phyloP scores from a whole-genome alignment of 2,797 vertebrate genomes.

The Hyperoplus immaculatus region DNA sequence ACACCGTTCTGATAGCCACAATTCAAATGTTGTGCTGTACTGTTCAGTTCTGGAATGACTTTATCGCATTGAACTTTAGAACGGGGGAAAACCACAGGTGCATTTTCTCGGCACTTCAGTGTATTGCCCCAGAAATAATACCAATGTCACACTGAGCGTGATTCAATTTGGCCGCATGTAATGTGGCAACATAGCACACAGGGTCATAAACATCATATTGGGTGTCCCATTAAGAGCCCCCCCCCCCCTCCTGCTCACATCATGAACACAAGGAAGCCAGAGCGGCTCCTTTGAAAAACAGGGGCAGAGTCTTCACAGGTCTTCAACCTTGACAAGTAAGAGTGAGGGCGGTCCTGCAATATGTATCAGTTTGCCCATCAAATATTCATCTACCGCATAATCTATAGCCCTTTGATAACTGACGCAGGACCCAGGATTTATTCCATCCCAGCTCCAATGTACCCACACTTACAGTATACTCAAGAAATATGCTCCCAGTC shows the following conservation, averaged over 20 bases:
- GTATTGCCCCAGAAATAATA: slow-evolving; percentile 48
- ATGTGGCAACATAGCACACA: slow-evolving; percentile 28
- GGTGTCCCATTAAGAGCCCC: slow-evolving; percentile 17
- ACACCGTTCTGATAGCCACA: slow-evolving; percentile 27
- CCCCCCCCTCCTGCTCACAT: background rate
- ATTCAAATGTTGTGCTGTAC: slow-evolving; percentile 50
- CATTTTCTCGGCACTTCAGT: slow-evolving; percentile 26
- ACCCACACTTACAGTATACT: background rate
- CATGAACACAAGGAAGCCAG: slow-evolving; percentile 22
- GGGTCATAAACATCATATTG: slow-evolving; percentile 49
- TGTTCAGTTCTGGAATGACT: slow-evolving; percentile 47
- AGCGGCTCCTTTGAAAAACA: slow-evolving; percentile 18
- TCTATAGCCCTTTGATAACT: slow-evolving; percentile 64
- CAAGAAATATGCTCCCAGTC: background rate
- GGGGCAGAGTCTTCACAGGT: slow-evolving; percentile 13
- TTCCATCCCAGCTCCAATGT: slow-evolving; percentile 33
- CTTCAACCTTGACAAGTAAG: slow-evolving; percentile 43
- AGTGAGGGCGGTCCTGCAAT: slow-evolving; percentile 16
- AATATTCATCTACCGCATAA: slow-evolving; percentile 75
- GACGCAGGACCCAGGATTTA: slow-evolving; percentile 59
- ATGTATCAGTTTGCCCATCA: slow-evolving; percentile 49
- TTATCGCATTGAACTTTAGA: slow-evolving; percentile 24
- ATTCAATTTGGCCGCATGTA: slow-evolving; percentile 52
- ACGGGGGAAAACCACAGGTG: slow-evolving; percentile 35
- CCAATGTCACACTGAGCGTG: slow-evolving; percentile 41